A percentile compares a stretch with the other conserved stretches of the same genome.
phyloP scores from a whole-genome alignment of 1,140 invertebrate species.

The Dinoponera quadriceps region DNA sequence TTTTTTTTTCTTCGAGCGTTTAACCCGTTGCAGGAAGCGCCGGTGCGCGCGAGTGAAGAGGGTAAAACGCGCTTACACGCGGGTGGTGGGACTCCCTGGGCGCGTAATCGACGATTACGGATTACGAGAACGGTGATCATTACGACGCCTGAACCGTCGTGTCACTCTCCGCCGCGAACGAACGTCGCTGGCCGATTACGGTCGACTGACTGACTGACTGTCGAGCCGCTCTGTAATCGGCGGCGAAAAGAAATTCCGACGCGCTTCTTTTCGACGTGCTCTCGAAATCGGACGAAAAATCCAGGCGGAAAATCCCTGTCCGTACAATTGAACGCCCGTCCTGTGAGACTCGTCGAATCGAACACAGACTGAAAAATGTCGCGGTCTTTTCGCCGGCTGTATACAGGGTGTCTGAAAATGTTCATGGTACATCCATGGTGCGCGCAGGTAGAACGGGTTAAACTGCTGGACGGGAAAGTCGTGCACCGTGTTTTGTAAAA shows the following conservation, averaged over 20 bases:
- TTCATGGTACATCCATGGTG: too few species aligned
- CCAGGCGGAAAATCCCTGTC: too few species aligned
- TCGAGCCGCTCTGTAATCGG: background rate
- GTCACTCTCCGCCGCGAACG: background rate
- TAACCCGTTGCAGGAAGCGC: background rate
- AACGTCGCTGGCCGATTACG: constrained; percentile 10
- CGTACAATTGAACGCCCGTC: too few species aligned
- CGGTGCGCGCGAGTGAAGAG: constrained; percentile 20
- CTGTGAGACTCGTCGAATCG: background rate
- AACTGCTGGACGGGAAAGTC: too few species aligned
- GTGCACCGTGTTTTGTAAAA: too few species aligned
- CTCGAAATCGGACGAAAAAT: too few species aligned
- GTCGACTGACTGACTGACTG: background rate
- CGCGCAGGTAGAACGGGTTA: too few species aligned
- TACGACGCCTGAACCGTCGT: constrained; percentile 16
- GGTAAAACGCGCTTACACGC: background rate
- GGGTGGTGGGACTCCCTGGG: background rate
- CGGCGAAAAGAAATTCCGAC: background rate
- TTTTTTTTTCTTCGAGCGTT: background rate
- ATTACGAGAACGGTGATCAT: constrained; percentile 26
- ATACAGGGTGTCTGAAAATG: too few species aligned
- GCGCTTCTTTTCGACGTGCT: too few species aligned
- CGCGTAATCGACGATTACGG: constrained; percentile 32
- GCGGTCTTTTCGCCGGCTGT: background rate
- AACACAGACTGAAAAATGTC: background rate